Percentiles rank a stretch among this genome's conserved stretches.
Evolutionary conservation across 2,797 vertebrate species (phyloP).

Genomic region (Scyliorhinus canicula): DNA sequence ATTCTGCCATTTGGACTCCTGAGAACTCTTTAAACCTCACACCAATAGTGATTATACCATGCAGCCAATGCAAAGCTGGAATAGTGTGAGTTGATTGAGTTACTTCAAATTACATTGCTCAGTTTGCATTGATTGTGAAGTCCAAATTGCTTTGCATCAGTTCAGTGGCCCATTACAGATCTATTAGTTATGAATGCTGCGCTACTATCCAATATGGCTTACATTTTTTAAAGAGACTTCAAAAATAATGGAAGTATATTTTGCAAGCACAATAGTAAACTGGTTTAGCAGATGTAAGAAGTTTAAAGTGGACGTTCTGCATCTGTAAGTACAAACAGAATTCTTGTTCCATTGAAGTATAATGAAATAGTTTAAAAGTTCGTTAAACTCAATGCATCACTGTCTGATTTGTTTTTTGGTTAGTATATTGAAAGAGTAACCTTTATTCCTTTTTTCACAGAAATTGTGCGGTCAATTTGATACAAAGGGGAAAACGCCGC

Average conservation of each 20-base stretch:
- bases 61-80: background rate
- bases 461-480: slow-evolving; percentile 33
- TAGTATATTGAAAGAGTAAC: slow-evolving; percentile 52
- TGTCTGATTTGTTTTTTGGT: slow-evolving; percentile 32
- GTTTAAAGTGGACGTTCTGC: background rate
- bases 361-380: slow-evolving; percentile 55
- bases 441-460: slow-evolving; percentile 52
- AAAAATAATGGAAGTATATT: slow-evolving; percentile 29
- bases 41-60: background rate
- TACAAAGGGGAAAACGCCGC: slow-evolving; percentile 27
- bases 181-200: background rate
- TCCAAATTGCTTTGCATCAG: slow-evolving; percentile 31
- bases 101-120: background rate
- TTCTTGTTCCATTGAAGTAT: slow-evolving; percentile 48
- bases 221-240: background rate
- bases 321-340: slow-evolving; percentile 18
- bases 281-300: slow-evolving; percentile 18
- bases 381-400: slow-evolving; percentile 54
- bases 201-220: background rate
- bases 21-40: background rate
- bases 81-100: background rate
- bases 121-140: slow-evolving; percentile 19
- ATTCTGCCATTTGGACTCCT: background rate
- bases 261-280: slow-evolving; percentile 24
- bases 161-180: background rate